Evolutionary conservation across 2,888 invertebrate species (phyloP).

Genomic region (Physocephala rufipes): DNA sequence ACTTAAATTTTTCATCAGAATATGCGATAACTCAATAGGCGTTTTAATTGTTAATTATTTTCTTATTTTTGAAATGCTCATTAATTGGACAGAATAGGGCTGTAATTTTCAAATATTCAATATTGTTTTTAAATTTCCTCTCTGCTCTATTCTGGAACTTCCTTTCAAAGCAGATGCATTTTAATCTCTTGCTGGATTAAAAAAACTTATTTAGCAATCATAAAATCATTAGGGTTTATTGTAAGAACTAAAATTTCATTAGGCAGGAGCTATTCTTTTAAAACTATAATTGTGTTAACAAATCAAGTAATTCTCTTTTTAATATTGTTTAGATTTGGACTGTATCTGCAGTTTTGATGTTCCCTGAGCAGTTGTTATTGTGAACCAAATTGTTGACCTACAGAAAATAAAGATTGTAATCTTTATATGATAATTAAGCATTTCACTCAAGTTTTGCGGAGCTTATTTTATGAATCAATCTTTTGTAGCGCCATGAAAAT

Average conservation of each 20-base stretch:
- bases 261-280: constrained; percentile 26
- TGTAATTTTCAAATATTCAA: no score
- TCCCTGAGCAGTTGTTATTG: constrained; percentile 52
- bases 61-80: no score
- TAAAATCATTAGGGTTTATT: background rate
- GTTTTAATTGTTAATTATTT: no score
- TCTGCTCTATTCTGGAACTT: no score
- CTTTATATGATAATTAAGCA: constrained; percentile 28
- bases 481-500: constrained; percentile 48
- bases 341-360: constrained; percentile 61
- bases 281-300: constrained; percentile 52
- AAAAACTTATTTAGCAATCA: background rate
- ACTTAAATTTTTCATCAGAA: no score
- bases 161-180: no score
- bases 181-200: no score
- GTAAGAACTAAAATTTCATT: constrained; percentile 29
- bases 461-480: constrained; percentile 26
- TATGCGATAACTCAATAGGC: no score
- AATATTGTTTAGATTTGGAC: constrained; percentile 61
- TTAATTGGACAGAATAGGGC: no score
- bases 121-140: no score
- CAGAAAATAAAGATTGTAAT: constrained; percentile 21
- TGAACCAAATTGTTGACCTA: constrained; percentile 31
- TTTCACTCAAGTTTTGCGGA: constrained; percentile 31
- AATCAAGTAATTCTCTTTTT: constrained; percentile 59